Conservation (phyloP, 2,113 vertebrate species). For the Vanacampus margaritifer region DNA sequence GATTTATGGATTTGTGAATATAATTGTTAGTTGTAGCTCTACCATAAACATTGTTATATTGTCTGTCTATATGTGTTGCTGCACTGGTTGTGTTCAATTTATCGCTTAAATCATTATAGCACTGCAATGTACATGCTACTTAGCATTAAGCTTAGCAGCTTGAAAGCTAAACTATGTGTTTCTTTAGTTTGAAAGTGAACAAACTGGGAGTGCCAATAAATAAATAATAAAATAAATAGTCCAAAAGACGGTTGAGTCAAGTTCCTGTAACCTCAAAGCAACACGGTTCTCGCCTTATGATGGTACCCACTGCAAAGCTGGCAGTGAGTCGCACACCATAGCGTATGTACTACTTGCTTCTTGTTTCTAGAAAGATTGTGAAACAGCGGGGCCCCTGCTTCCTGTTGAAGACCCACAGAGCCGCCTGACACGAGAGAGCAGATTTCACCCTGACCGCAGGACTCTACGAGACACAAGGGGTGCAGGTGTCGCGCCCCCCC, state of each 20-base stretch:
- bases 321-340: constrained; percentile 36
- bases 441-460: constrained; percentile 52
- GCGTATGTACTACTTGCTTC: constrained; percentile 59
- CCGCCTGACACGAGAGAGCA: constrained; percentile 56
- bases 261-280: constrained; percentile 8
- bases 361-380: constrained; percentile 72
- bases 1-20: too few species aligned
- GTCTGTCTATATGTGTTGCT: background rate
- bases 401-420: constrained; percentile 64
- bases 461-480: constrained; percentile 18
- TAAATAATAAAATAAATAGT: background rate
- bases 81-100: too few species aligned
- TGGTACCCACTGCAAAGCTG: constrained; percentile 66
- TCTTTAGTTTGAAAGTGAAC: background rate
- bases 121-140: too few species aligned
- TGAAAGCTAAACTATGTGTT: too few species aligned
- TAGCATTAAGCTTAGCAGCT: too few species aligned
- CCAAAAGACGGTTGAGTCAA: background rate
- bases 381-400: constrained; percentile 69
- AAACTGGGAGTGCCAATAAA: too few species aligned
- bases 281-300: constrained; percentile 48
- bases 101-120: too few species aligned
- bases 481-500: constrained; percentile 41
- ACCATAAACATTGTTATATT: background rate
- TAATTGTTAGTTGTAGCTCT: too few species aligned